Conservation (phyloP, 2,113 vertebrate genomes). For the Ophiodon elongatus region DNA sequence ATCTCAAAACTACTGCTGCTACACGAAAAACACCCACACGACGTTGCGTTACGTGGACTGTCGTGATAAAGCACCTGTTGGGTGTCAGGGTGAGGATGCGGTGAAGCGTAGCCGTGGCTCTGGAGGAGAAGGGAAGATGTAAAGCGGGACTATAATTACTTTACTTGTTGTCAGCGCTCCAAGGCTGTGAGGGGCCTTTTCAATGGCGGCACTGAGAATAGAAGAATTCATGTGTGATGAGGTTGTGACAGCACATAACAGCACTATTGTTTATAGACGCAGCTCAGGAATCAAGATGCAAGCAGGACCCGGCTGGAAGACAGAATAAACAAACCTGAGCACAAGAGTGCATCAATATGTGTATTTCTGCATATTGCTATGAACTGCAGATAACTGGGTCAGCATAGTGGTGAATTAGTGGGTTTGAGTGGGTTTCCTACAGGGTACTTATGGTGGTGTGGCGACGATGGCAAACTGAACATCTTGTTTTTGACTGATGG, state of each 20-base stretch:
- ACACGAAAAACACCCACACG: too few species aligned
- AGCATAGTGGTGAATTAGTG: neutral
- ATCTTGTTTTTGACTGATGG: too few species aligned
- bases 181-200: neutral
- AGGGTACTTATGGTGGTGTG: too few species aligned
- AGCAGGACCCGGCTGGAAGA: neutral
- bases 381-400: neutral
- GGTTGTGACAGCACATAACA: neutral
- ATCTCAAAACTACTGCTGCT: too few species aligned
- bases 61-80: neutral
- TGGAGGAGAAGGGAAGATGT: neutral
- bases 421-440: neutral
- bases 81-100: conserved; percentile 15
- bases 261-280: neutral
- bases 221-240: neutral
- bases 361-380: neutral
- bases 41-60: neutral
- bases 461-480: too few species aligned
- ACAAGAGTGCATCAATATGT: neutral
- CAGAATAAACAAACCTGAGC: neutral
- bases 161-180: neutral
- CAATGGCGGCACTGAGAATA: neutral
- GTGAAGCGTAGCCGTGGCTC: neutral
- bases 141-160: neutral
- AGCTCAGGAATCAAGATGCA: neutral